Evolutionary conservation across 2,113 vertebrate species (phyloP).

Genomic region (Hemicordylus capensis): DNA sequence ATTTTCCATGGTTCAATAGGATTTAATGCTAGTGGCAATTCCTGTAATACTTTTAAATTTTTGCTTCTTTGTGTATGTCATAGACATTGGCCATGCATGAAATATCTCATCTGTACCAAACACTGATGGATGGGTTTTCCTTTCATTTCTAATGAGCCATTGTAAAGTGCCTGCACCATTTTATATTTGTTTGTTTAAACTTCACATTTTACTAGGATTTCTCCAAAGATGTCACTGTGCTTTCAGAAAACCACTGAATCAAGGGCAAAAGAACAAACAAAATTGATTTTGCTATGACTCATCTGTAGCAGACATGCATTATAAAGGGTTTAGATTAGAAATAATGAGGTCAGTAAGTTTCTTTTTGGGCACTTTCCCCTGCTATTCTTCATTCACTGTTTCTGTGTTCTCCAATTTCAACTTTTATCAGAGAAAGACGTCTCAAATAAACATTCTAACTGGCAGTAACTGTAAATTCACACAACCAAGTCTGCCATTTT

Average conservation of each 20-base stretch:
- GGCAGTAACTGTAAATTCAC: not conserved
- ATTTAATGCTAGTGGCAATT: constrained; percentile 46
- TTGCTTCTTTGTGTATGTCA: constrained; percentile 43
- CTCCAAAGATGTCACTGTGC: not conserved
- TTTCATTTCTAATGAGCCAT: constrained; percentile 60
- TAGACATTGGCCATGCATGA: constrained; percentile 42
- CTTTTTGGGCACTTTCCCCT: constrained; percentile 6
- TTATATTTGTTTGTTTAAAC: constrained; percentile 59
- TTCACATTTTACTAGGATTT: constrained; percentile 43
- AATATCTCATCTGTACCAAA: constrained; percentile 56
- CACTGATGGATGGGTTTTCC: constrained; percentile 57
- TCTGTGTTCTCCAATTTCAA: constrained; percentile 1
- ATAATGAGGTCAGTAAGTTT: constrained; percentile 32
- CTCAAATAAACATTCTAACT: not conserved
- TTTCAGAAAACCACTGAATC: constrained; percentile 43
- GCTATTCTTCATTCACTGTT: not conserved
- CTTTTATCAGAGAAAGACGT: not conserved
- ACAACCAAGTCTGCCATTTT: not conserved
- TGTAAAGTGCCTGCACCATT: constrained; percentile 45
- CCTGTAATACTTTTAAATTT: constrained; percentile 48
- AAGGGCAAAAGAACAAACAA: constrained; percentile 43
- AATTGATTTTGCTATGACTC: constrained; percentile 33
- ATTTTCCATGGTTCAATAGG: constrained; percentile 42
- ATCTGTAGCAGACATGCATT: constrained; percentile 31
- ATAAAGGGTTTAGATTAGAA: constrained; percentile 42